These are phyloP conservation scores for Drosophila koepferae DNA, from an alignment of 2,888 invertebrate species.

Conservation along the genomic window DNA sequence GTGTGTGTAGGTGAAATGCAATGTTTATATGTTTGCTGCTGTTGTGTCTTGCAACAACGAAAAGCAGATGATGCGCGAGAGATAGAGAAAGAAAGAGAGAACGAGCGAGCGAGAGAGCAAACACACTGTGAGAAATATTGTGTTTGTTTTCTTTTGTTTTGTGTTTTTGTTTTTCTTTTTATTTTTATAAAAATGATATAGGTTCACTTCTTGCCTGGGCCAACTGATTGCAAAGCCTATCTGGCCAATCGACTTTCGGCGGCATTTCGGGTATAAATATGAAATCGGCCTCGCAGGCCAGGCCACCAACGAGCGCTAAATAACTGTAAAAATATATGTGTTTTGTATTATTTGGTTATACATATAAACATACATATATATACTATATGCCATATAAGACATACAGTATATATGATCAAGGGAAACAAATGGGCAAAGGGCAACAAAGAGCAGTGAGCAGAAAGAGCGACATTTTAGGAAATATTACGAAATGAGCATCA, in stretches of 20 bases:
- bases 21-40: conserved; percentile 12
- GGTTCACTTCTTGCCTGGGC: conserved; percentile 87
- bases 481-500: not conserved
- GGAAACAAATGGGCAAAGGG: not conserved
- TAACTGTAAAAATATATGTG: conserved; percentile 87
- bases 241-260: conserved; percentile 91
- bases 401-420: conserved; percentile 10
- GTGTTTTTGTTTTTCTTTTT: not conserved
- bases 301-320: conserved; percentile 93
- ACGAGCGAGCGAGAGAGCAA: conserved; percentile 2
- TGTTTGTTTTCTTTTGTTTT: conserved; percentile 11
- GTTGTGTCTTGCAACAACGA: conserved; percentile 21
- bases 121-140: conserved; percentile 16
- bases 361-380: conserved; percentile 23
- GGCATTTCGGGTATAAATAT: conserved; percentile 96
- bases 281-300: conserved; percentile 94
- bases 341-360: conserved; percentile 37
- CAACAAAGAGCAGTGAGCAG: not conserved
- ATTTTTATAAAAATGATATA: not conserved
- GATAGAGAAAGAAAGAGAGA: not conserved
- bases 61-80: conserved; percentile 24
- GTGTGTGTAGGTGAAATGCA: conserved; percentile 6
- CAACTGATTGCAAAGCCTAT: conserved; percentile 91
- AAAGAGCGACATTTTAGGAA: not conserved
- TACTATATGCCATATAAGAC: not conserved